Evolutionary conservation across 2,797 vertebrate species (phyloP).

Genomic region (Tenualosa ilisha): DNA sequence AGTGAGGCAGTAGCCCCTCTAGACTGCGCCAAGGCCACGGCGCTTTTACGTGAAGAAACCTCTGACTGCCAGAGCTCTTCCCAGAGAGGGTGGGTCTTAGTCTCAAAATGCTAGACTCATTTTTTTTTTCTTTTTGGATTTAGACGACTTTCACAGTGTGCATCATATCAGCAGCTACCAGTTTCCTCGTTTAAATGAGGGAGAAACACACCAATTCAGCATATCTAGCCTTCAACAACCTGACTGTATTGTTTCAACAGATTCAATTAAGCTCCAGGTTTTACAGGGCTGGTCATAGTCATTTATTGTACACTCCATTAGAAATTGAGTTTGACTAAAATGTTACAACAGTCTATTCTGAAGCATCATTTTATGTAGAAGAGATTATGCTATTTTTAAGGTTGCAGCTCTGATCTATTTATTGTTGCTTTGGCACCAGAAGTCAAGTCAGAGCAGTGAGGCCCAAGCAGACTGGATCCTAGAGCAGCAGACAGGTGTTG

Average conservation of each 20-base stretch:
- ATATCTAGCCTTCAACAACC: not conserved
- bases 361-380: not conserved
- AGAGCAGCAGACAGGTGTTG: not conserved
- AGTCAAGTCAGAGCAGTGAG: not conserved
- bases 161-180: not conserved
- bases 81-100: slow-evolving; percentile 17
- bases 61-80: not conserved
- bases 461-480: not conserved
- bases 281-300: not conserved
- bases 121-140: slow-evolving; percentile 4
- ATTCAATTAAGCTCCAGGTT: not conserved
- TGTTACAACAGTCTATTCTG: not conserved
- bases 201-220: not conserved
- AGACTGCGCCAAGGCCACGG: not conserved
- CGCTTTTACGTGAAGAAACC: slow-evolving; percentile 1
- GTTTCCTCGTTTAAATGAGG: not conserved
- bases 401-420: not conserved
- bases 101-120: not conserved
- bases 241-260: not conserved
- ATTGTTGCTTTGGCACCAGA: not conserved
- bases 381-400: not conserved
- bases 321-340: not conserved
- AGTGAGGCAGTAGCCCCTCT: not conserved
- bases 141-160: not conserved
- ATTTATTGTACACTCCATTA: not conserved